Evolutionary conservation across 2,797 vertebrate species (phyloP).

Genomic region (Acropternis orthonyx): DNA sequence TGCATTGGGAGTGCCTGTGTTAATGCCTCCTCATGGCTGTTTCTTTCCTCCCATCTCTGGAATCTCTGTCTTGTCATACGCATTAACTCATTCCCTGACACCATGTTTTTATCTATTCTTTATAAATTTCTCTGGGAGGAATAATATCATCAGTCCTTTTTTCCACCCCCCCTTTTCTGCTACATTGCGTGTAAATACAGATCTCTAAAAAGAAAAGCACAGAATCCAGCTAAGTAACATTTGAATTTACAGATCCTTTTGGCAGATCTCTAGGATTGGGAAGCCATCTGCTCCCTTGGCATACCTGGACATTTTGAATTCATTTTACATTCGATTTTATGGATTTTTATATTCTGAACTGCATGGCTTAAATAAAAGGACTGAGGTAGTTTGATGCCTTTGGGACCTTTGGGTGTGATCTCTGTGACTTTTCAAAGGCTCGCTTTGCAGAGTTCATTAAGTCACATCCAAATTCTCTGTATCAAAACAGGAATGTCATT

Average conservation of each 20-base stretch:
- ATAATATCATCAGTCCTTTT: not conserved
- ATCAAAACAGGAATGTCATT: not conserved
- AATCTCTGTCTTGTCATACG: not conserved
- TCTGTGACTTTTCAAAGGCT: constrained; percentile 2
- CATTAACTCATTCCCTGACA: not conserved
- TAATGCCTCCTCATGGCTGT: not conserved
- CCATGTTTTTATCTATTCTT: not conserved
- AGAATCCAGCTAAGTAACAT: not conserved
- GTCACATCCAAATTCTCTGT: not conserved
- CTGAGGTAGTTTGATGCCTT: not conserved
- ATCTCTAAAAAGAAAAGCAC: not conserved
- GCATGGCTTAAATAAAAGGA: not conserved
- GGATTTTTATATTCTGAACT: not conserved
- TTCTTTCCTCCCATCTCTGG: not conserved
- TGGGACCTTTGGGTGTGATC: not conserved
- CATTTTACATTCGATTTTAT: not conserved
- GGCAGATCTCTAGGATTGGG: not conserved
- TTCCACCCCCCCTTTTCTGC: not conserved
- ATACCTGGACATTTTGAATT: constrained; percentile 7
- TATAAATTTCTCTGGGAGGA: not conserved
- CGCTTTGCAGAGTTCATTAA: not conserved
- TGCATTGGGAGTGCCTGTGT: not conserved
- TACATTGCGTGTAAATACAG: not conserved
- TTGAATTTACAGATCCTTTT: not conserved
- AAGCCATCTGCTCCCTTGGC: constrained; percentile 31